A percentile compares a stretch with the other conserved stretches of the same genome.
phyloP scores from a whole-genome alignment of 1,140 invertebrate genomes.

The Drosophila baimaii region DNA sequence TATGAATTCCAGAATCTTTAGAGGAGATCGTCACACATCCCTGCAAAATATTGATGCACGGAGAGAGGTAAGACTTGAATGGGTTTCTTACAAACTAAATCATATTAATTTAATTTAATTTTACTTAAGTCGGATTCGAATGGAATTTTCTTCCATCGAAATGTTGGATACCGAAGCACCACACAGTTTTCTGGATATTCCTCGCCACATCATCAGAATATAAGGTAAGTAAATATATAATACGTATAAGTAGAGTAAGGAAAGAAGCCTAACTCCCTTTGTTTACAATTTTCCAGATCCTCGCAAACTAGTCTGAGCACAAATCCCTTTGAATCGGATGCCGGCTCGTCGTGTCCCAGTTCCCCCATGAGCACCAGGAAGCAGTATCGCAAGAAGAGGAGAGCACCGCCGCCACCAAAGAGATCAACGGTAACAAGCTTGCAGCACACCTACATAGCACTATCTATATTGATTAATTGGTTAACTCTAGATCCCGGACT shows the following conservation, averaged over 20 bases:
- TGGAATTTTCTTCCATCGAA: constrained; percentile 41
- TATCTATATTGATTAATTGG: neutral
- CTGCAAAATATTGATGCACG: constrained; percentile 64
- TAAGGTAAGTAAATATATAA: constrained; percentile 2
- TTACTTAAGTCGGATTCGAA: constrained; percentile 21
- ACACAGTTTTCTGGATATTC: constrained; percentile 62
- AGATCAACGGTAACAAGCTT: constrained; percentile 35
- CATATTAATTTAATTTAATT: neutral
- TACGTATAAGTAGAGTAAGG: neutral
- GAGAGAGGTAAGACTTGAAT: constrained; percentile 26
- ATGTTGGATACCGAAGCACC: constrained; percentile 67
- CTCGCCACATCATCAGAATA: constrained; percentile 35
- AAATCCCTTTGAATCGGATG: constrained; percentile 86
- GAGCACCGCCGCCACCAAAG: constrained; percentile 53
- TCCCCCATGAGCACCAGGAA: constrained; percentile 39
- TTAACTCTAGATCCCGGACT: constrained; percentile 24
- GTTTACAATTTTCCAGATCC: constrained; percentile 65
- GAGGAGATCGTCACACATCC: constrained; percentile 56
- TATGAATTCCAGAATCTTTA: constrained; percentile 38
- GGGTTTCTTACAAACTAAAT: neutral
- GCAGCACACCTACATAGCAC: neutral
- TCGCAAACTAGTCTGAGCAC: constrained; percentile 86
- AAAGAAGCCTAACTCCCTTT: neutral
- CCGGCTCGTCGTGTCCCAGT: constrained; percentile 42
- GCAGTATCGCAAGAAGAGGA: constrained; percentile 61